phyloP scores from a whole-genome alignment of 1,140 invertebrate species.

The Halictus rubicundus region DNA sequence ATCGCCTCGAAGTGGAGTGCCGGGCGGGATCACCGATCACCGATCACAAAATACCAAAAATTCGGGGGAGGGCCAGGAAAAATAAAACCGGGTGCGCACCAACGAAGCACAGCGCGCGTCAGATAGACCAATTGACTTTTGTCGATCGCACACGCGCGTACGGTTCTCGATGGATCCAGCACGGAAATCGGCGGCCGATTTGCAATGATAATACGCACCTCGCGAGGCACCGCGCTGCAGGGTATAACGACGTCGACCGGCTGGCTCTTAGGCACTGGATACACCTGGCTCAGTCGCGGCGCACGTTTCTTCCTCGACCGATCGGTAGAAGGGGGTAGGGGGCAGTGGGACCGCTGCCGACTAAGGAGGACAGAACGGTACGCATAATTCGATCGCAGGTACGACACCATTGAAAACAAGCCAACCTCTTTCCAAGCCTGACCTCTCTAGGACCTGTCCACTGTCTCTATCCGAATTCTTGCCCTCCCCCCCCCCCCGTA shows the following conservation, averaged over 20 bases:
- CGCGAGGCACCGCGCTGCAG: conserved; percentile 51
- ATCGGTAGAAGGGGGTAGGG: conserved; percentile 70
- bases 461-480: conserved; percentile 54
- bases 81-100: conserved; percentile 27
- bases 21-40: conserved; percentile 7
- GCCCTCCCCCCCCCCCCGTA: background rate
- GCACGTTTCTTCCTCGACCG: conserved; percentile 77
- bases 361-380: conserved; percentile 81
- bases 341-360: conserved; percentile 62
- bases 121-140: conserved; percentile 3
- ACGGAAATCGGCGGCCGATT: conserved; percentile 48
- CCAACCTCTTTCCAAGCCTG: conserved; percentile 54
- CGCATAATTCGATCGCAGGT: conserved; percentile 79
- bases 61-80: background rate
- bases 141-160: conserved; percentile 38
- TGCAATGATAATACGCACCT: conserved; percentile 56
- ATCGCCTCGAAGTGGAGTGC: background rate
- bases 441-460: background rate
- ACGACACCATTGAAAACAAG: conserved; percentile 79
- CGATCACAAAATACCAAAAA: conserved; percentile 31
- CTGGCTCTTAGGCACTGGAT: conserved; percentile 66
- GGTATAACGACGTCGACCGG: conserved; percentile 63
- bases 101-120: conserved; percentile 15
- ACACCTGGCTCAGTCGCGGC: conserved; percentile 59
- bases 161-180: background rate